Percentiles rank a stretch among this genome's conserved stretches.
These are phyloP conservation scores for Sesia bembeciformis DNA, from an alignment of 2,888 invertebrate genomes.

Conservation along the genomic window DNA sequence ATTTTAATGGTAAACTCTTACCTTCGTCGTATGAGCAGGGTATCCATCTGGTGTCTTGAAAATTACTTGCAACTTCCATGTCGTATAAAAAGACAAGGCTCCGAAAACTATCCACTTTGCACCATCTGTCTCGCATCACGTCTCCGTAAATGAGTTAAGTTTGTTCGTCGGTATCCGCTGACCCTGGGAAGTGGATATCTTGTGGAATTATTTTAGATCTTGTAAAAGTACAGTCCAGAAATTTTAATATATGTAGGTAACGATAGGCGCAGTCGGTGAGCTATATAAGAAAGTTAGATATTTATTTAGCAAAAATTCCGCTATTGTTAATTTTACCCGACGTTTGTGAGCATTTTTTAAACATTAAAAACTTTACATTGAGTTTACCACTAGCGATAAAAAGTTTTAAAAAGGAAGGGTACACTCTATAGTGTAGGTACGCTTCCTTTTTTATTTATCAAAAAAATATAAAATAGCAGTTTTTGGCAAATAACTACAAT, in stretches of 20 bases:
- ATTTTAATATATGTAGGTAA: too few species aligned
- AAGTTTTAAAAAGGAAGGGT: too few species aligned
- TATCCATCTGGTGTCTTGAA: slow-evolving; percentile 7
- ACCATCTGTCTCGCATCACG: slow-evolving; percentile 41
- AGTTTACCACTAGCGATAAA: too few species aligned
- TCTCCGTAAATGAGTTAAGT: slow-evolving; percentile 35
- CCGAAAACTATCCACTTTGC: slow-evolving; percentile 33
- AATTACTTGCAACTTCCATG: slow-evolving; percentile 33
- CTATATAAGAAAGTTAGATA: too few species aligned
- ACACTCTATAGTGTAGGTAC: too few species aligned
- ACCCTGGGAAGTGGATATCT: background rate
- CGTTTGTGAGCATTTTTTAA: too few species aligned
- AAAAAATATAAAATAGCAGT: background rate
- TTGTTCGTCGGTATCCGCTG: slow-evolving; percentile 13
- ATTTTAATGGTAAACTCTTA: background rate
- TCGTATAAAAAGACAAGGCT: slow-evolving; percentile 31
- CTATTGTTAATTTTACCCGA: too few species aligned
- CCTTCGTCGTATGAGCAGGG: background rate
- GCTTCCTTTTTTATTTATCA: too few species aligned
- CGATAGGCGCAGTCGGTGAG: too few species aligned
- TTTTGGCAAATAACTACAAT: background rate
- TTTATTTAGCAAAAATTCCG: too few species aligned
- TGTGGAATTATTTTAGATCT: background rate
- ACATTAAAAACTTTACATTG: too few species aligned
- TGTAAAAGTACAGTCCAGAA: too few species aligned